A percentile compares a stretch with the other conserved stretches of the same genome.
Conservation (phyloP, 2,113 vertebrate genomes). For the Tauraco erythrolophus region DNA sequence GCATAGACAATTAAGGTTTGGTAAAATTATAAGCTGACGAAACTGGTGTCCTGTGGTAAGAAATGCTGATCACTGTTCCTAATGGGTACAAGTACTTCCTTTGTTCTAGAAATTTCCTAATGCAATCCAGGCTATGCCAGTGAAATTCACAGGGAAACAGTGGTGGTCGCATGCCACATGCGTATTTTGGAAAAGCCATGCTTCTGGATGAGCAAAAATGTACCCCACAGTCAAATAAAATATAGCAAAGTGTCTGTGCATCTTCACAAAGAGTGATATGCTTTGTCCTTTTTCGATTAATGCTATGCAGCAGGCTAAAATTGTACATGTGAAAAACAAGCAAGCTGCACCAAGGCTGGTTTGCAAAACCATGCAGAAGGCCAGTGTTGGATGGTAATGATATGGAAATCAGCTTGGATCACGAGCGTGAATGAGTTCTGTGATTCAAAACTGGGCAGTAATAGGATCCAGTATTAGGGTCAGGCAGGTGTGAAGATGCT, state of each 20-base stretch:
- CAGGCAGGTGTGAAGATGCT: slow-evolving; percentile 12
- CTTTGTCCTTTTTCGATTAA: not conserved
- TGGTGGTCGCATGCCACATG: fast-evolving
- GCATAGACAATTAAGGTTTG: not conserved
- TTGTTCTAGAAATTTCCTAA: not conserved
- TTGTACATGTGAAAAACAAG: not conserved
- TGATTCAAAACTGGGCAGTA: not conserved
- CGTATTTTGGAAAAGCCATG: not conserved
- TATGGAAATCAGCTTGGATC: not conserved
- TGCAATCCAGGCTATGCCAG: not conserved
- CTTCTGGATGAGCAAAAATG: not conserved
- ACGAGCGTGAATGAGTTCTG: not conserved
- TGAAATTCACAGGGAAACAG: not conserved
- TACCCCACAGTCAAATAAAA: not conserved
- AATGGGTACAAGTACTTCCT: not conserved
- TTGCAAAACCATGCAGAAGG: not conserved
- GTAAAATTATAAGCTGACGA: not conserved
- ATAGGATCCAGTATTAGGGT: slow-evolving; percentile 19
- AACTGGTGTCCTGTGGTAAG: not conserved
- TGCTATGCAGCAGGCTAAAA: not conserved
- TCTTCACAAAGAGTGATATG: not conserved
- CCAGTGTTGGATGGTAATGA: not conserved
- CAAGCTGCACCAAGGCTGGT: not conserved
- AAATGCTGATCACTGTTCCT: not conserved
- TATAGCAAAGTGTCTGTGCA: not conserved